Percentiles rank a stretch among this genome's conserved stretches.
These are phyloP conservation scores for Ibycter americanus DNA, from an alignment of 2,797 vertebrate species.

Conservation along the genomic window DNA sequence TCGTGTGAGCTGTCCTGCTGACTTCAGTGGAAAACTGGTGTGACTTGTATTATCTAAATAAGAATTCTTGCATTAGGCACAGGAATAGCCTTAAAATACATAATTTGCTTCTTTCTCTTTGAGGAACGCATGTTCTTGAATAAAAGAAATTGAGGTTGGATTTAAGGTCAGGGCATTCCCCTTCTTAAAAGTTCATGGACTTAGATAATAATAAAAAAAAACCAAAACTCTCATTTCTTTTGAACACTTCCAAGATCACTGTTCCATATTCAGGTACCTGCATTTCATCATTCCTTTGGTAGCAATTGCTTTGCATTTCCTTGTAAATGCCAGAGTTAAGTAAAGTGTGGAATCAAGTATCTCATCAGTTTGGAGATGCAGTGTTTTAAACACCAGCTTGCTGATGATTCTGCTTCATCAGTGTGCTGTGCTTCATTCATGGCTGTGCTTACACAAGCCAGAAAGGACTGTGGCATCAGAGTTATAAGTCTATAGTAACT, in stretches of 20 bases:
- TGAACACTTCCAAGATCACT: neutral
- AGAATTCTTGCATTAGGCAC: neutral
- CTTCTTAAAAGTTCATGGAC: neutral
- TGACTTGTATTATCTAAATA: slow-evolving; percentile 19
- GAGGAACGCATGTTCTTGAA: neutral
- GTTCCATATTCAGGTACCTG: neutral
- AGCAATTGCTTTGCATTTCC: neutral
- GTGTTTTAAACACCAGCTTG: neutral
- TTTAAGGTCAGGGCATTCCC: neutral
- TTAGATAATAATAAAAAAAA: neutral
- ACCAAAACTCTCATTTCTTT: neutral
- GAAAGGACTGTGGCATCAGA: neutral
- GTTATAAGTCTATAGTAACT: neutral
- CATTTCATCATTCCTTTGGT: neutral
- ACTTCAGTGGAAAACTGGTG: neutral
- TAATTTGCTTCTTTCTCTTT: neutral
- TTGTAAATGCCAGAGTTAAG: neutral
- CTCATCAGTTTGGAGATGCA: neutral
- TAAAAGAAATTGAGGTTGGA: neutral
- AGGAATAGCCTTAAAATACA: neutral
- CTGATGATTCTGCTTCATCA: neutral
- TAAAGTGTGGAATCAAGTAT: neutral
- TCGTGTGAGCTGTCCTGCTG: neutral
- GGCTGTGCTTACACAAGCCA: no score
- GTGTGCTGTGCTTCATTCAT: no score